Conservation (phyloP, 2,797 vertebrate genomes). For the Thripadectes ignobilis region DNA sequence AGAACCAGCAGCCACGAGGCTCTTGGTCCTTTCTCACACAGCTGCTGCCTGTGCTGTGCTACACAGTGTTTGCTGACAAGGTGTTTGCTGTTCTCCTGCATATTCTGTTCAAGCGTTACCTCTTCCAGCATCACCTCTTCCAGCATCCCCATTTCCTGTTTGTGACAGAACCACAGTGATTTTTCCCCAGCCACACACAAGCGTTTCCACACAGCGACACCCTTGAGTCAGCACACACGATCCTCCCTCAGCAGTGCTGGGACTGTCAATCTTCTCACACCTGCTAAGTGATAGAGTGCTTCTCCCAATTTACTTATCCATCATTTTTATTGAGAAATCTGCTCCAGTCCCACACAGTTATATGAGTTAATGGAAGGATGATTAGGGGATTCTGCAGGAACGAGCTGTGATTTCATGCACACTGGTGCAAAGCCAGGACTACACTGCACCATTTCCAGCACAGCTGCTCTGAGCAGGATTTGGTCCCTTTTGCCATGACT, state of each 20-base stretch:
- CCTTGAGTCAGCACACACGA: background rate
- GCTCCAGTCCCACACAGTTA: slow-evolving; percentile 64
- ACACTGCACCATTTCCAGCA: background rate
- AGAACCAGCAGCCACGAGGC: background rate
- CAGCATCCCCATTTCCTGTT: background rate
- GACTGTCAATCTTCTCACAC: slow-evolving; percentile 58
- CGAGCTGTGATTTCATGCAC: slow-evolving; percentile 38
- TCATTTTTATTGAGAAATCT: slow-evolving; percentile 73
- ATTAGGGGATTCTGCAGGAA: slow-evolving; percentile 54
- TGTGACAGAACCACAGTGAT: rapidly evolving
- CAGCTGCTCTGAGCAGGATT: slow-evolving; percentile 26
- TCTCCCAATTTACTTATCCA: slow-evolving; percentile 69
- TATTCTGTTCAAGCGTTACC: background rate
- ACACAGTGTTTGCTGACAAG: rapidly evolving
- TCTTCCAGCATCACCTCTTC: background rate
- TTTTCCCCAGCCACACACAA: background rate
- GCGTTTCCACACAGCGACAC: background rate
- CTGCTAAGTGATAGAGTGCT: slow-evolving; percentile 69
- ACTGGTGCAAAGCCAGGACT: background rate
- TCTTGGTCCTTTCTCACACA: background rate
- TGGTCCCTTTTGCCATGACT: background rate
- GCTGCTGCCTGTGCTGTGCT: background rate
- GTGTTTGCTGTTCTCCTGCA: background rate
- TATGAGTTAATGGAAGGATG: slow-evolving; percentile 65
- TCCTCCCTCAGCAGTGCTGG: background rate